A percentile compares a stretch with the other conserved stretches of the same genome.
phyloP scores from a whole-genome alignment of 2,888 invertebrate genomes.

The Conus canariensis region DNA sequence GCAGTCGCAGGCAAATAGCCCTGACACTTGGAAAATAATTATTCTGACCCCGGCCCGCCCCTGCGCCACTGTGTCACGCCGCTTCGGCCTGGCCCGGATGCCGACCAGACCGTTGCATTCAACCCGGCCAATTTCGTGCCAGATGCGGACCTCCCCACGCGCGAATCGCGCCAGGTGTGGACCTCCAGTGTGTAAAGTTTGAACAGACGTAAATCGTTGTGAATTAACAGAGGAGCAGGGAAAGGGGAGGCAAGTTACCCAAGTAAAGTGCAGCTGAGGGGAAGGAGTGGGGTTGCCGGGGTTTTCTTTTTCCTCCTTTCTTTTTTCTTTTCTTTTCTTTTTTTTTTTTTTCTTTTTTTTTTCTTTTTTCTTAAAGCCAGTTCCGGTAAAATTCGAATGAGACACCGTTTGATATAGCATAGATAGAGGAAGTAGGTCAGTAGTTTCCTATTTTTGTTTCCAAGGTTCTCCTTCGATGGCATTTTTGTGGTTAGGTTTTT shows the following conservation, averaged over 20 bases:
- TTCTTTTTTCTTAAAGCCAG: too few species aligned
- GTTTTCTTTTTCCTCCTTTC: too few species aligned
- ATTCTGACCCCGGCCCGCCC: background rate
- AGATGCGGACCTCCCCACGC: slow-evolving; percentile 44
- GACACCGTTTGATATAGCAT: too few species aligned
- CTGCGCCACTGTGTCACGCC: background rate
- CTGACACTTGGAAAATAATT: slow-evolving; percentile 46
- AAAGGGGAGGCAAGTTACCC: background rate
- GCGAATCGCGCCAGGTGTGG: slow-evolving; percentile 39
- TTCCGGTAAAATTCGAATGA: too few species aligned
- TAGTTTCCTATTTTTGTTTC: too few species aligned
- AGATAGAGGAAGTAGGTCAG: too few species aligned
- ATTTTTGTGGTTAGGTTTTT: too few species aligned
- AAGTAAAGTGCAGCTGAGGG: too few species aligned
- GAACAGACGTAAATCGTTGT: slow-evolving; percentile 31
- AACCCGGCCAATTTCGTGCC: slow-evolving; percentile 35
- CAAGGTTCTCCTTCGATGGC: too few species aligned
- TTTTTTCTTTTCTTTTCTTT: too few species aligned
- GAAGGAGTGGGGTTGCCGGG: too few species aligned
- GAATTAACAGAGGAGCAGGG: background rate
- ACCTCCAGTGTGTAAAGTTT: slow-evolving; percentile 34
- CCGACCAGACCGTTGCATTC: slow-evolving; percentile 10
- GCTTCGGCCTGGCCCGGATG: background rate
- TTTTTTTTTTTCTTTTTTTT: too few species aligned
- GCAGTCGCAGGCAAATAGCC: slow-evolving; percentile 39